A percentile compares a stretch with the other conserved stretches of the same genome.
Evolutionary conservation across 2,888 invertebrate genomes (phyloP).

Genomic region (Macrophya alboannulata): DNA sequence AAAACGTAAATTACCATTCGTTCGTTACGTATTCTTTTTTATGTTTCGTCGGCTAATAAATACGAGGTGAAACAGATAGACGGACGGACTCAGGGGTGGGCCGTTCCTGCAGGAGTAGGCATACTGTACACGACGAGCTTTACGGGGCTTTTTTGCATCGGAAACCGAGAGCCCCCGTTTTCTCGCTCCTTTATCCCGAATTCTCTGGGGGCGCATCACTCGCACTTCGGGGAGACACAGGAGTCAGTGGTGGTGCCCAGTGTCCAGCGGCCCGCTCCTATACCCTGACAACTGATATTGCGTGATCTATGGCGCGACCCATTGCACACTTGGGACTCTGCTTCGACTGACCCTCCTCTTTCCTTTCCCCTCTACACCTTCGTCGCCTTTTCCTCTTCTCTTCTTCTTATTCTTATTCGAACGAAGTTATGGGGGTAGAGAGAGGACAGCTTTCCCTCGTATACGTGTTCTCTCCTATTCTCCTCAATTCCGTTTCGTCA

Average conservation of each 20-base stretch:
- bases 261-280: slow-evolving; percentile 65
- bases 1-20: slow-evolving; percentile 75
- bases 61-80: slow-evolving; percentile 65
- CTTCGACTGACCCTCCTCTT: slow-evolving; percentile 70
- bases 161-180: neutral
- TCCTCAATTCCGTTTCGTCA: neutral
- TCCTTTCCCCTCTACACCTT: neutral
- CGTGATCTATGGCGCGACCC: slow-evolving; percentile 79
- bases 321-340: slow-evolving; percentile 78
- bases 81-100: slow-evolving; percentile 46
- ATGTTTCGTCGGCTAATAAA: slow-evolving; percentile 76
- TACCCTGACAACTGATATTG: slow-evolving; percentile 78
- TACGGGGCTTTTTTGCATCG: slow-evolving; percentile 72
- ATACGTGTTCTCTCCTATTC: neutral
- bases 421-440: slow-evolving; percentile 9
- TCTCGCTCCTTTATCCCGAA: neutral
- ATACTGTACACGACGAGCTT: slow-evolving; percentile 57
- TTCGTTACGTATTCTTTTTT: slow-evolving; percentile 79
- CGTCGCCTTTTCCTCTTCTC: slow-evolving; percentile 26
- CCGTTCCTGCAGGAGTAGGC: slow-evolving; percentile 38
- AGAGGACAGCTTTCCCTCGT: neutral
- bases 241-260: slow-evolving; percentile 56
- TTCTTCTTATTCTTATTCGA: slow-evolving; percentile 50
- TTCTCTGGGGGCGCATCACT: slow-evolving; percentile 79
- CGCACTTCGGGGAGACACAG: slow-evolving; percentile 77